These are phyloP conservation scores for Cololabis saira DNA, from an alignment of 2,113 vertebrate species.

Conservation along the genomic window DNA sequence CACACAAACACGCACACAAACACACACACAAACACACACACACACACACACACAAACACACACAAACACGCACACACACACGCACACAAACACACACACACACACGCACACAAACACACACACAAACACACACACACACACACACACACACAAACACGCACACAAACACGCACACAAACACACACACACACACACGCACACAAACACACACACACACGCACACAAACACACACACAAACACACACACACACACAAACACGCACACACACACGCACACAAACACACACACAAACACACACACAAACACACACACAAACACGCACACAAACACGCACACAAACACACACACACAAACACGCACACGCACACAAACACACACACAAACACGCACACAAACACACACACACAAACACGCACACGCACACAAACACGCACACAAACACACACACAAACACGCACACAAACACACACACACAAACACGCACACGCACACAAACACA, in stretches of 20 bases:
- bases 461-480: too few relatives aligned
- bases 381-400: conserved; percentile 8
- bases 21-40: conserved; percentile 9
- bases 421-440: conserved; percentile 11
- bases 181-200: too few relatives aligned
- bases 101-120: conserved; percentile 6
- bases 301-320: conserved; percentile 3
- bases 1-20: conserved; percentile 7
- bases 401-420: too few relatives aligned
- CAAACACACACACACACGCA: conserved; percentile 5
- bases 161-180: conserved; percentile 8
- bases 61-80: conserved; percentile 4
- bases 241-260: conserved; percentile 2
- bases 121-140: too few relatives aligned
- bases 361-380: conserved; percentile 7
- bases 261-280: conserved; percentile 7
- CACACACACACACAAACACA: too few relatives aligned
- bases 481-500: conserved; percentile 6
- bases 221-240: conserved; percentile 9
- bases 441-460: conserved; percentile 5
- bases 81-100: too few relatives aligned
- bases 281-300: conserved; percentile 9
- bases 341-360: too few relatives aligned
- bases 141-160: conserved; percentile 7
- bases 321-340: conserved; percentile 11